Evolutionary conservation across 2,888 invertebrate genomes (phyloP), one percentile per base, ranked within the genome.

Genomic region (Xestia c-nigrum): DNA sequence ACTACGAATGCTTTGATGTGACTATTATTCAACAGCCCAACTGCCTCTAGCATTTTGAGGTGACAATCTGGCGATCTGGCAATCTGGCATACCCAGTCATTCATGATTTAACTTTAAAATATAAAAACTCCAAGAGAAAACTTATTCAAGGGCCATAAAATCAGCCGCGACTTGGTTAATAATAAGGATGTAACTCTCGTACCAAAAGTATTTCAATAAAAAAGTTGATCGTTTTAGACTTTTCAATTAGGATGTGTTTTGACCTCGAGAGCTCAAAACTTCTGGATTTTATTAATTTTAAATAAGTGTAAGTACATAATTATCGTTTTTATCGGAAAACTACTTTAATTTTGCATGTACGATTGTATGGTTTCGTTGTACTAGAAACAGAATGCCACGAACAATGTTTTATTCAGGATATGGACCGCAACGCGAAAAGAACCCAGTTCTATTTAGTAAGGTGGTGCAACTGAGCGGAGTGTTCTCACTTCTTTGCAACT

Each of bases 181-280:
- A 57, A 40, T 65, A 16, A 52, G 43, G 43, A 43, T 52, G 40
- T 40, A 59, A 67, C 9, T 67, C 50, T 76, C 43, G 12, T 16
- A 24, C 14, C 31, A 38, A 61, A 67, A 67, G 76, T 52, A 76
- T 55, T 78, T 63, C 16, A 67, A 76, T 55, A 63, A 40, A 66
- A 72, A 63, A 43, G 14, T 55, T 63, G 7, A 19, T 21, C 10
- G 40, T 31, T 55, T 46, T 55, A 43, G 12, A 24, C 9, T 24
- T 67, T 46, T 76, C 14, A 21, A 31, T 9, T 19, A 14, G 50
- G 46, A 46, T 65, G 38, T 65, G 24, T 52, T 52, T 52, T 43
- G 24, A 50, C 19, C 47, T 40, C 55, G 14, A 63, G 14, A 12
- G 12, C 24, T 52, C 0, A 21, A 50, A 77, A 57, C 24, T 77